phyloP scores from a whole-genome alignment of 2,888 invertebrate genomes.

The Tachina grossa region DNA sequence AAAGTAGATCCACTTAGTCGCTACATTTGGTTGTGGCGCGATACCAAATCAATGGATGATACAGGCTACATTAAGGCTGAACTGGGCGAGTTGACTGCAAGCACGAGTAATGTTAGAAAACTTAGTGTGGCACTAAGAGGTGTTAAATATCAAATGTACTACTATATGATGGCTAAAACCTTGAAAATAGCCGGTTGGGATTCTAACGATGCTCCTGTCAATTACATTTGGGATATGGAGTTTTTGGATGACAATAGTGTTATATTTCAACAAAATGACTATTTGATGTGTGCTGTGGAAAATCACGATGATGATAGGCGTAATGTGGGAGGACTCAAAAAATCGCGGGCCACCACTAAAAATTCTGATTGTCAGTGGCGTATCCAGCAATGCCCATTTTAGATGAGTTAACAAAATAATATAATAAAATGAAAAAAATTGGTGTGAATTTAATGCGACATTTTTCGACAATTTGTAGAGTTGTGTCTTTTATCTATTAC shows the following conservation, averaged over 20 bases:
- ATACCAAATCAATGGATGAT: conserved; percentile 51
- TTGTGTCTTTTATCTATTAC: too few species aligned
- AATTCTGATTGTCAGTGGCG: conserved; percentile 51
- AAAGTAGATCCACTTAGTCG: conserved; percentile 53
- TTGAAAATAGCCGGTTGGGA: conserved; percentile 54
- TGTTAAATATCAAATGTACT: conserved; percentile 45
- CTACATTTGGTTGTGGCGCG: conserved; percentile 59
- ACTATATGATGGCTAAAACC: conserved; percentile 52
- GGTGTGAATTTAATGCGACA: neutral
- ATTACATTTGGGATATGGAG: conserved; percentile 55
- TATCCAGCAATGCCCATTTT: conserved; percentile 39
- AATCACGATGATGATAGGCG: conserved; percentile 37
- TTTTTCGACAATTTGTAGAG: neutral
- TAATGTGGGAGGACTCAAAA: conserved; percentile 22
- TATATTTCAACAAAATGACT: conserved; percentile 38
- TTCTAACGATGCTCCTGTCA: neutral
- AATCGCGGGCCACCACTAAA: neutral
- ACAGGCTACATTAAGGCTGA: conserved; percentile 40
- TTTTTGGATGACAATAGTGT: conserved; percentile 51
- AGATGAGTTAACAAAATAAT: neutral
- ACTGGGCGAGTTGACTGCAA: neutral
- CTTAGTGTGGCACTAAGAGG: conserved; percentile 36
- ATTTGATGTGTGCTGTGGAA: conserved; percentile 51
- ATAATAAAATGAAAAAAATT: too few species aligned
- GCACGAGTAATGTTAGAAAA: neutral